Evolutionary conservation across 1,140 invertebrate species (phyloP).

Genomic region (Scylla paramamosain): DNA sequence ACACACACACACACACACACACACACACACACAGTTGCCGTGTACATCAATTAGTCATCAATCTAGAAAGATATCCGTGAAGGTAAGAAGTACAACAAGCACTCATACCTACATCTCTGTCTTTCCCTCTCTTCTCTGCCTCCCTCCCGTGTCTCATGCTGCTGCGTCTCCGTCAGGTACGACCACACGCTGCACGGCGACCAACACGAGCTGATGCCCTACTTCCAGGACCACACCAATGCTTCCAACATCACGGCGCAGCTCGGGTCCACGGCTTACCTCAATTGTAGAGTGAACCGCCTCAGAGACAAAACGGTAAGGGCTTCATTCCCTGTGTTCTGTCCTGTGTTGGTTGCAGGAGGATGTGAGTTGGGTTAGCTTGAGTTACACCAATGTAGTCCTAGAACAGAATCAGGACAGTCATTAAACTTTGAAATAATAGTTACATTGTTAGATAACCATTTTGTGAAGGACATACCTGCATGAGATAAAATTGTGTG

Average conservation of each 20-base stretch:
- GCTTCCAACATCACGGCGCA: slow-evolving; percentile 87
- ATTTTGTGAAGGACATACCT: no score
- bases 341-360: no score
- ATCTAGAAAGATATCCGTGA: no score
- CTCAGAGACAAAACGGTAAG: slow-evolving; percentile 93
- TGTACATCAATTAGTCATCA: no score
- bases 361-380: no score
- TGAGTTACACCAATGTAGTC: no score
- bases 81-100: neutral
- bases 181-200: slow-evolving; percentile 67
- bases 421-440: no score
- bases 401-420: no score
- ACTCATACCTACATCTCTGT: neutral
- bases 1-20: no score
- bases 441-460: no score
- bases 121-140: neutral
- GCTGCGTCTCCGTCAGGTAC: slow-evolving; percentile 35
- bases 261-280: slow-evolving; percentile 87
- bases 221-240: slow-evolving; percentile 74
- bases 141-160: neutral
- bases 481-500: no score
- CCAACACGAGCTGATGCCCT: slow-evolving; percentile 71
- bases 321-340: slow-evolving; percentile 57
- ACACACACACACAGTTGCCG: no score
- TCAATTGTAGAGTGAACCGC: slow-evolving; percentile 90